Base-by-base conservation (phyloP, 2,888 invertebrate genomes). In the Acholoe squamosa region DNA sequence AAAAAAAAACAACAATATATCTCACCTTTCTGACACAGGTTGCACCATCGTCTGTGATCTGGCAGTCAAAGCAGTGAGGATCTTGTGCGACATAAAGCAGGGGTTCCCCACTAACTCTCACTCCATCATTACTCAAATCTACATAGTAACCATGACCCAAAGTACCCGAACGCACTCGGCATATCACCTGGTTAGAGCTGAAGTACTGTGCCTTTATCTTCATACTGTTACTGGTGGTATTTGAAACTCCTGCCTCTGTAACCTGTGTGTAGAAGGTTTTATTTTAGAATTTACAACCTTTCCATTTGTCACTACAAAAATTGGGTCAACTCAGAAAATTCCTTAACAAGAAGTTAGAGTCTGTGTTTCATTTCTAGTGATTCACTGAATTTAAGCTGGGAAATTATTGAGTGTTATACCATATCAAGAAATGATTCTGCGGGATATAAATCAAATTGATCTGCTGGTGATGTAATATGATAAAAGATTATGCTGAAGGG, bases 181-280 rank as follows among this genome's bases (percentile, higher is more conserved):
- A 86, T 3, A 28, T 52, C 25, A 86, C 86, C 86, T 86, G 86
- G 56, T 56, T 86, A n/a, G 86, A 52, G 54, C 86, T 86, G 52
- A 86, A 31, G 19, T 56, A 86, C 28, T 54, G 54, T 3, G 54
- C 86, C 25, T 28, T 56, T 12, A 86, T 12, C 28, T 54, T 31
- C 10, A n/a, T 28, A 7, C 7, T n/a, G 1, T 19, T 28, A 43
- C 43, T 43, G 77, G 31, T 71, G 16, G n/a, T 76, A 34, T 80
- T 80, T 14, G 43, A 19, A 16, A 80, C 43, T 33, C 80, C 80
- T 19, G 16, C 1, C 19, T 33, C 80, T 34, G 80, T 80, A 7
- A 80, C 43, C 80, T 80, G 43, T 16, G 25, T 28, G 43, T 43
- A 43, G n/a, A n/a, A n/a, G n/a, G n/a, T n/a, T n/a, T n/a, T n/a